Percentiles rank a stretch among this genome's conserved stretches.
Evolutionary conservation across 2,797 vertebrate species (phyloP).

Genomic region (Champsocephalus gunnari): DNA sequence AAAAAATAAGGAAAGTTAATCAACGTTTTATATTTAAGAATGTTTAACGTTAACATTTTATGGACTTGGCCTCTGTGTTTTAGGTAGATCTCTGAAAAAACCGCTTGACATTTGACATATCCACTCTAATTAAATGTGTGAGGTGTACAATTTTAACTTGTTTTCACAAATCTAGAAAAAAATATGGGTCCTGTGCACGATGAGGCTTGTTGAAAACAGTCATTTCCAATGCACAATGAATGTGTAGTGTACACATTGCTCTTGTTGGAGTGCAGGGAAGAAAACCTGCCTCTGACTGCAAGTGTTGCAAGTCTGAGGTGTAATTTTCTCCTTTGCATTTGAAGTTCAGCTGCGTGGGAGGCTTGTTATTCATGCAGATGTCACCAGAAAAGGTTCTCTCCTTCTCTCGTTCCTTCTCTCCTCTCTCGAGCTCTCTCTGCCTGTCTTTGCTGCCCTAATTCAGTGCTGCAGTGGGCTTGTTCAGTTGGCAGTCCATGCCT

Average conservation of each 20-base stretch:
- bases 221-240: constrained; percentile 36
- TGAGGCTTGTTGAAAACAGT: constrained; percentile 30
- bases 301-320: constrained; percentile 67
- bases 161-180: neutral
- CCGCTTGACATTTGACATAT: neutral
- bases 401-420: constrained; percentile 1
- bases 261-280: constrained; percentile 29
- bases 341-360: constrained; percentile 71
- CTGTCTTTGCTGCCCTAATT: constrained; percentile 66
- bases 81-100: neutral
- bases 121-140: no score
- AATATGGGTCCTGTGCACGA: neutral
- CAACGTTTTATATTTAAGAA: neutral
- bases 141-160: no score
- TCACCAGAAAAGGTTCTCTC: constrained; percentile 57
- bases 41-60: neutral
- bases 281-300: constrained; percentile 60
- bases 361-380: constrained; percentile 76
- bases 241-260: constrained; percentile 26
- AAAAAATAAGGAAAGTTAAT: no score
- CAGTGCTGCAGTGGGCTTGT: constrained; percentile 51
- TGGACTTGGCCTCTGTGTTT: neutral
- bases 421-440: neutral
- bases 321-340: constrained; percentile 71
- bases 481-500: constrained; percentile 53